These are phyloP conservation scores for Diorhabda sublineata DNA, from an alignment of 1,140 invertebrate genomes.

Conservation along the genomic window DNA sequence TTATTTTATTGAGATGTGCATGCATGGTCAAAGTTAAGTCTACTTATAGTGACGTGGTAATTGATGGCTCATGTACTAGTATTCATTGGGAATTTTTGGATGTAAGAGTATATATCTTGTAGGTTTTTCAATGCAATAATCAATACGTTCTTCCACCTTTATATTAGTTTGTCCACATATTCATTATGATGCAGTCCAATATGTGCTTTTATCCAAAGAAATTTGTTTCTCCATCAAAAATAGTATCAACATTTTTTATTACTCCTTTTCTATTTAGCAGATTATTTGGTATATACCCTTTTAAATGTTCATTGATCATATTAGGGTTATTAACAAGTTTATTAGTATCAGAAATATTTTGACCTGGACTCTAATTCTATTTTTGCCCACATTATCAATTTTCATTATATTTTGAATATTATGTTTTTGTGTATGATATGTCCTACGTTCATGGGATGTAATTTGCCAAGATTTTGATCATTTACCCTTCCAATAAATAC, in stretches of 20 bases:
- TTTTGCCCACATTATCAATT: neutral
- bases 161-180: no score
- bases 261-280: neutral
- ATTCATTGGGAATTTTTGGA: no score
- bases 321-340: neutral
- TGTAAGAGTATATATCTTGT: no score
- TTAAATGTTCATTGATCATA: neutral
- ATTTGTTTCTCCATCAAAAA: neutral
- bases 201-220: no score
- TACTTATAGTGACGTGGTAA: no score
- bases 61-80: no score
- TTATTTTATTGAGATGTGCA: no score
- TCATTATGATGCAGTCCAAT: no score
- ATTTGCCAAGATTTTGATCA: slow-evolving; percentile 2
- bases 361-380: neutral
- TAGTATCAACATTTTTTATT: neutral
- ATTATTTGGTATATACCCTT: neutral
- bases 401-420: neutral
- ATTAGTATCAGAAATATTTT: neutral
- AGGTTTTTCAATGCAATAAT: no score
- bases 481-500: neutral
- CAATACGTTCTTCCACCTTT: no score
- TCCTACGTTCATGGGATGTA: neutral
- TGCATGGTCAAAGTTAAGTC: no score
- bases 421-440: neutral